Percentiles rank a stretch among this genome's conserved stretches.
Conservation (phyloP, 2,113 vertebrate genomes). For the Ranitomeya imitator region DNA sequence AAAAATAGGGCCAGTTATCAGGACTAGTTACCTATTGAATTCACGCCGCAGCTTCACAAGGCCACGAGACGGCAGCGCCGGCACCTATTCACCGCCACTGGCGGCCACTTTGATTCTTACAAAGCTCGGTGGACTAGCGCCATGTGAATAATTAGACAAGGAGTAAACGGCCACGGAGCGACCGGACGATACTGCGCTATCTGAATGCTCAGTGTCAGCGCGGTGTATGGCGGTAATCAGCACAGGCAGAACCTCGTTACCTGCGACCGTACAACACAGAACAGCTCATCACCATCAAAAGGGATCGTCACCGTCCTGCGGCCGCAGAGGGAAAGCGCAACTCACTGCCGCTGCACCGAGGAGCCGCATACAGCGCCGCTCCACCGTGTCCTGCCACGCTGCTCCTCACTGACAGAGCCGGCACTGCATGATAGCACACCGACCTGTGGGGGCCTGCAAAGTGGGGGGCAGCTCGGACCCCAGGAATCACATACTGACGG, state of each 20-base stretch:
- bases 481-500: too few species aligned
- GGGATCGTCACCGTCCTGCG: background rate
- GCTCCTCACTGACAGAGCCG: too few species aligned
- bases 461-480: too few species aligned
- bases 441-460: background rate
- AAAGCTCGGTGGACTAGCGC: constrained; percentile 28
- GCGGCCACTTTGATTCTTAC: constrained; percentile 44
- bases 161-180: constrained; percentile 32
- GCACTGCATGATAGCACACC: too few species aligned
- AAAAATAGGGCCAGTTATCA: constrained; percentile 53
- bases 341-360: too few species aligned
- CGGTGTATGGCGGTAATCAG: background rate
- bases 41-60: constrained; percentile 42
- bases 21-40: constrained; percentile 55
- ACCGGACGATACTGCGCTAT: background rate
- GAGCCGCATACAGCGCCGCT: background rate
- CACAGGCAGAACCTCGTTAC: background rate
- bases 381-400: too few species aligned
- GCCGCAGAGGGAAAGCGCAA: background rate
- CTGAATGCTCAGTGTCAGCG: background rate
- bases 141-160: constrained; percentile 50
- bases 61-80: background rate
- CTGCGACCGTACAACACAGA: background rate
- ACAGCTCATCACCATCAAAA: background rate
- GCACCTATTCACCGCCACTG: constrained; percentile 26